Evolutionary conservation across 2,797 vertebrate genomes (phyloP), one percentile per base, ranked within the genome.

Genomic region (Microcaecilia unicolor): DNA sequence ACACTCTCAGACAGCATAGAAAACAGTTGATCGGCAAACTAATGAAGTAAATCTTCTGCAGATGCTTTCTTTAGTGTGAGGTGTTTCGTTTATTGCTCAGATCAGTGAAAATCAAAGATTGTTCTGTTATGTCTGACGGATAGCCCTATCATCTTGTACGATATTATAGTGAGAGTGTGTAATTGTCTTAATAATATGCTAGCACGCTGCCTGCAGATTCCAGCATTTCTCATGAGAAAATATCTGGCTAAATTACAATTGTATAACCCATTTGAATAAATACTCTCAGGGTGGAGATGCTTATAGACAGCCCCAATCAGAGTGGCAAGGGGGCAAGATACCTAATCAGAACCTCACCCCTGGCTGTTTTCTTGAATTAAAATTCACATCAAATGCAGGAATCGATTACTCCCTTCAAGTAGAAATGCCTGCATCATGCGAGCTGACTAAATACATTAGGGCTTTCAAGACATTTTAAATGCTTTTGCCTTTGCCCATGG

Each of bases 281-380:
- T 35, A 49, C 50, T 21, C 10, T 15, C 60, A 48, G 53, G 57
- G 57, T 36, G 34, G 59, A 71, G 71, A 71, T 61, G 58, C 44
- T 55, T n/a, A n/a, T 73, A 34, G 37, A 34, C 53, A 63, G 33
- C 45, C 37, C 45, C 56, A 70, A 62, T 67, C 75, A 69, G 59
- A 56, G 44, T 34, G 40, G 48, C 33, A 41, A 29, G 39, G 56
- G 46, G 44, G 44, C 60, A 48, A 63, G 23, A 35, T 35, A 48
- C 36, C 25, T 44, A 46, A 70, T 64, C 20, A 67, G 29, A 59
- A 61, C 68, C 70, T 64, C 45, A 45, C 66, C 45, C 51, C 57
- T 64, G 61, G 52, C 64, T 70, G 58, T 66, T 73, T 54, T 45
- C 62, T 67, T 67, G 63, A 76, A 69, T 80, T 81, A 77, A 68